Percentiles rank a stretch among this genome's conserved stretches.
phyloP scores from a whole-genome alignment of 2,888 invertebrate genomes.

The Mythimna pallens region DNA sequence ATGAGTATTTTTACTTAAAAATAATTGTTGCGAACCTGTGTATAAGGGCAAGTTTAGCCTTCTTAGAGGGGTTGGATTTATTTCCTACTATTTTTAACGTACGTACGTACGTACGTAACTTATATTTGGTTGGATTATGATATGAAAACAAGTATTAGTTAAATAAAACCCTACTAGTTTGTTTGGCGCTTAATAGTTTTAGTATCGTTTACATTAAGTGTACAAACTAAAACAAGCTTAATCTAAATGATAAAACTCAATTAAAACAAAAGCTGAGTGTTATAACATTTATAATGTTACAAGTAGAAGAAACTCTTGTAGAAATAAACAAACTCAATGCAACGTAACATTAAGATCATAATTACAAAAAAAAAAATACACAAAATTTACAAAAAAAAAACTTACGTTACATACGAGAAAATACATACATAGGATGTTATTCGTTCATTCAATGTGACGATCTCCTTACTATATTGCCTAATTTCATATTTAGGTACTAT shows the following conservation, averaged over 20 bases:
- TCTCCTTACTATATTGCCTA: not conserved
- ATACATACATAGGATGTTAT: conserved; percentile 54
- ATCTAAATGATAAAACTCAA: conserved; percentile 33
- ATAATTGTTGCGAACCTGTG: no score
- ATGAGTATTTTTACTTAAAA: no score
- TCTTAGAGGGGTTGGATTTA: no score
- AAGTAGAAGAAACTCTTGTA: conserved; percentile 67
- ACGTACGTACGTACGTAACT: no score
- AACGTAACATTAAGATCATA: conserved; percentile 63
- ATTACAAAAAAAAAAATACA: conserved; percentile 64
- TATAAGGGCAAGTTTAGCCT: no score
- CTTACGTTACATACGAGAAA: conserved; percentile 60
- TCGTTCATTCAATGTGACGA: conserved; percentile 50
- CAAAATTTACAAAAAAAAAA: conserved; percentile 60
- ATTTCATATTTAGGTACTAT: not conserved
- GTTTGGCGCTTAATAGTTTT: no score
- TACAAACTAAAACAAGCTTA: not conserved
- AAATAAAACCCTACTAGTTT: no score
- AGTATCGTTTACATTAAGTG: not conserved
- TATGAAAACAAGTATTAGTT: no score
- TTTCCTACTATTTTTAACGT: no score
- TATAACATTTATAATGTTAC: conserved; percentile 66
- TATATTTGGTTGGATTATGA: no score
- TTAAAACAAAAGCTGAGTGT: conserved; percentile 57
- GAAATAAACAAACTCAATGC: conserved; percentile 67